Conservation (phyloP, 92 coral and sea anemone genomes). For the Zoanthus sociatus region DNA sequence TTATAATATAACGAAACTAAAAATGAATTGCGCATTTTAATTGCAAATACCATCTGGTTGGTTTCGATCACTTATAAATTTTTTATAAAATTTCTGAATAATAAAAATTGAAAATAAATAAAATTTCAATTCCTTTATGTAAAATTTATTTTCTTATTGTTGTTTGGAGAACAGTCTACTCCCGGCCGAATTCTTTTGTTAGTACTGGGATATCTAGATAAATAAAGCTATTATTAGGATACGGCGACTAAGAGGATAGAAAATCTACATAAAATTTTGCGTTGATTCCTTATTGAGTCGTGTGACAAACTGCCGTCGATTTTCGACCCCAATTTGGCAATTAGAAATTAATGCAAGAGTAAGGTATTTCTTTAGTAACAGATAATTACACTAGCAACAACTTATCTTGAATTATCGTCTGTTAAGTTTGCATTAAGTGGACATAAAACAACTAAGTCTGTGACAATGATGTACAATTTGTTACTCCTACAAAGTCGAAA, state of each 20-base stretch:
- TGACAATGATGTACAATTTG: not conserved
- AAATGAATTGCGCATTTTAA: not conserved
- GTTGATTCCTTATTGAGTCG: not conserved
- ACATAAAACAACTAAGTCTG: not conserved
- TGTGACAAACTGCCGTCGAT: not conserved
- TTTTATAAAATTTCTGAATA: not conserved
- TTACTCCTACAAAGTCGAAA: not conserved
- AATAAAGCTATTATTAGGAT: not conserved
- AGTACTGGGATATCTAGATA: not conserved
- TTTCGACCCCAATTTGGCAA: not conserved
- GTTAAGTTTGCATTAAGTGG: not conserved
- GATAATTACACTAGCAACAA: not conserved
- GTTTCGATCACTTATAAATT: not conserved
- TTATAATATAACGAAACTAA: too few species aligned
- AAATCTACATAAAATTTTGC: not conserved
- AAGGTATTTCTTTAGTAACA: not conserved
- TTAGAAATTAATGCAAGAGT: not conserved
- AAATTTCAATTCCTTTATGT: not conserved
- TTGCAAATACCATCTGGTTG: not conserved
- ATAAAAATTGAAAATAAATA: not conserved
- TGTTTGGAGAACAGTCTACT: not conserved
- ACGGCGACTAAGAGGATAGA: not conserved
- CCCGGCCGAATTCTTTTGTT: not conserved
- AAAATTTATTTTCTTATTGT: not conserved
- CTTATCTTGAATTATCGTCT: not conserved